Evolutionary conservation across 2,797 vertebrate genomes (phyloP).

Genomic region (Gorsachius magnificus): DNA sequence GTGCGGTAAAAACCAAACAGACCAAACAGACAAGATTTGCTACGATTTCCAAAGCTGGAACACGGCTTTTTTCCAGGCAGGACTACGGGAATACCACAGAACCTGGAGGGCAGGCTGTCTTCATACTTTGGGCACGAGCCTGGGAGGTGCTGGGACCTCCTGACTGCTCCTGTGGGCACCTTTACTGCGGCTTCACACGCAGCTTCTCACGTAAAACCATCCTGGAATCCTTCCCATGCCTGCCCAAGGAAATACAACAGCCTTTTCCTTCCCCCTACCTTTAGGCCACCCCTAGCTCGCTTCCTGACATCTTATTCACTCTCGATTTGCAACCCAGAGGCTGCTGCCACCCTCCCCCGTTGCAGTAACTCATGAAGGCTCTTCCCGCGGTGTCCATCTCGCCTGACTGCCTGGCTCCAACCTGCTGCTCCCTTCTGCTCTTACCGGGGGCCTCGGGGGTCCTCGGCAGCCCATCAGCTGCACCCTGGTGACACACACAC

Average conservation of each 20-base stretch:
- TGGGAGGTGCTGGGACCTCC: fast-evolving
- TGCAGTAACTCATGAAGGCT: neutral
- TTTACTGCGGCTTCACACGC: neutral
- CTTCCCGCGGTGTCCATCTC: fast-evolving
- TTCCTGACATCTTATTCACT: neutral
- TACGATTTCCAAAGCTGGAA: neutral
- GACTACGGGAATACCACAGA: neutral
- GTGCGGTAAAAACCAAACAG: neutral
- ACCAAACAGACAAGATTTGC: neutral
- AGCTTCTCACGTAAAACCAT: neutral
- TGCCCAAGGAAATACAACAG: neutral
- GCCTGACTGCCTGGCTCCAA: fast-evolving
- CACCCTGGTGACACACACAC: neutral
- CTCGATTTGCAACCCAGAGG: fast-evolving
- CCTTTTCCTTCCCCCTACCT: neutral
- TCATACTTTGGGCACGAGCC: neutral
- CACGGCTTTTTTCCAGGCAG: fast-evolving
- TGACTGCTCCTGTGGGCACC: neutral
- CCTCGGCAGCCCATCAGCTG: neutral
- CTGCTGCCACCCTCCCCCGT: neutral
- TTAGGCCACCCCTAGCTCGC: neutral
- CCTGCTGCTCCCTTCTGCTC: neutral
- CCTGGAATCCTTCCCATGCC: neutral
- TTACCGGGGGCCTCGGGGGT: fast-evolving
- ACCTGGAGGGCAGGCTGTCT: fast-evolving